Conservation (phyloP, 2,888 invertebrate genomes). For the Heliconius hortense region DNA sequence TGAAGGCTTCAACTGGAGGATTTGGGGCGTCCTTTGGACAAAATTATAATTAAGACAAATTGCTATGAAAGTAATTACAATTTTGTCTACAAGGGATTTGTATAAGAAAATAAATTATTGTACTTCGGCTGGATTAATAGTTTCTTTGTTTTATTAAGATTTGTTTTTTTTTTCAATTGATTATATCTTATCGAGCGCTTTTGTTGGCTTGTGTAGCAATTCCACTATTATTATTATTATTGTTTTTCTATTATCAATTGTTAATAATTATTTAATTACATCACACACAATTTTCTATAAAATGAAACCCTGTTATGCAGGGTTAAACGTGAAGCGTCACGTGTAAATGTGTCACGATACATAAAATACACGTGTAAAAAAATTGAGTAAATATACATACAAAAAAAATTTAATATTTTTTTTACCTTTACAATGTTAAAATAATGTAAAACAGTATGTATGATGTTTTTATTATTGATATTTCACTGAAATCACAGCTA, state of each 20-base stretch:
- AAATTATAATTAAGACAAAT: slow-evolving; percentile 37
- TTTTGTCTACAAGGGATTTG: neutral
- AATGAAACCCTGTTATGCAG: no score
- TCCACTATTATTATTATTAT: no score
- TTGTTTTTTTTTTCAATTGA: neutral
- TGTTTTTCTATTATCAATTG: no score
- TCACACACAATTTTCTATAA: no score
- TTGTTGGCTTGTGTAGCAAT: no score
- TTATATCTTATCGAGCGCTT: neutral
- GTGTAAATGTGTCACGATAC: no score
- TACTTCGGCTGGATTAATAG: neutral
- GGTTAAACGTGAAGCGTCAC: no score
- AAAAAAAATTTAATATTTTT: neutral
- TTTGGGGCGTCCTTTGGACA: slow-evolving; percentile 21
- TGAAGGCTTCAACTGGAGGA: slow-evolving; percentile 29
- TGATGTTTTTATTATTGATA: neutral
- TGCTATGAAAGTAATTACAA: slow-evolving; percentile 25
- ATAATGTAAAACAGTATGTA: neutral
- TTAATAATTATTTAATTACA: no score
- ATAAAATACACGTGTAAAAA: neutral
- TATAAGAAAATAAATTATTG: neutral
- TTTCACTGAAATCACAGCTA: neutral
- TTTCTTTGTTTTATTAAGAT: neutral
- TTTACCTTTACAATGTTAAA: neutral
- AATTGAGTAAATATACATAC: neutral